phyloP scores from a whole-genome alignment of 2,113 vertebrate species.

The Peromyscus californicus region DNA sequence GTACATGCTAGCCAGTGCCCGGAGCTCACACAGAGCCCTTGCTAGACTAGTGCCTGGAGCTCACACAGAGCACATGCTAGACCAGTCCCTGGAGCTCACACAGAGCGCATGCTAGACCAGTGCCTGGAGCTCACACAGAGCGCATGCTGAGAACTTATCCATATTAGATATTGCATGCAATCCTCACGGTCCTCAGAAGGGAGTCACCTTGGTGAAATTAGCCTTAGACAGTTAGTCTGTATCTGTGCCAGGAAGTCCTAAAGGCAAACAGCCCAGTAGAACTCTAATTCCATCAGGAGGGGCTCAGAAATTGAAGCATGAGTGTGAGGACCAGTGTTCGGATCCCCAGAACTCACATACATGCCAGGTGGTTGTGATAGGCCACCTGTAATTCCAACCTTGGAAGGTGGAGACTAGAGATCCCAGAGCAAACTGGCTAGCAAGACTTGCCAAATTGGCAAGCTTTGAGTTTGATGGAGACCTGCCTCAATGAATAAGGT shows the following conservation, averaged over 20 bases:
- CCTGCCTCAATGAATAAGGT: neutral
- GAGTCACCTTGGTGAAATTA: neutral
- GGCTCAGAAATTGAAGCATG: neutral
- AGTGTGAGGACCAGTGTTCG: neutral
- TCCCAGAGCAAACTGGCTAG: neutral
- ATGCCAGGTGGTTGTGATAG: neutral
- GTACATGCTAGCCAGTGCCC: neutral
- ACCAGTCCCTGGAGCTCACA: neutral
- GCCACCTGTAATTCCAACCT: neutral
- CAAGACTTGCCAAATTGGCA: neutral
- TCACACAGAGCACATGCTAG: neutral
- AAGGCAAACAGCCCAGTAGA: neutral
- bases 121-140: neutral
- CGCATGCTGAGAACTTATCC: neutral
- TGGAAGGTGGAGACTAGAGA: neutral
- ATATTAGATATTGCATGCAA: neutral
- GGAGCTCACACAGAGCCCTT: neutral
- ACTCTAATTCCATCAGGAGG: neutral
- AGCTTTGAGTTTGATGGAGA: neutral
- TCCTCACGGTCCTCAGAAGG: neutral
- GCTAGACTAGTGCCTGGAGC: neutral
- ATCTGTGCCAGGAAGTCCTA: neutral
- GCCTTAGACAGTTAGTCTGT: neutral
- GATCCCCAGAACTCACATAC: neutral
- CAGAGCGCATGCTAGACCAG: neutral